A percentile compares a stretch with the other conserved stretches of the same genome.
Conservation (phyloP, 2,797 vertebrate genomes). For the Pyrocephalus nanus region DNA sequence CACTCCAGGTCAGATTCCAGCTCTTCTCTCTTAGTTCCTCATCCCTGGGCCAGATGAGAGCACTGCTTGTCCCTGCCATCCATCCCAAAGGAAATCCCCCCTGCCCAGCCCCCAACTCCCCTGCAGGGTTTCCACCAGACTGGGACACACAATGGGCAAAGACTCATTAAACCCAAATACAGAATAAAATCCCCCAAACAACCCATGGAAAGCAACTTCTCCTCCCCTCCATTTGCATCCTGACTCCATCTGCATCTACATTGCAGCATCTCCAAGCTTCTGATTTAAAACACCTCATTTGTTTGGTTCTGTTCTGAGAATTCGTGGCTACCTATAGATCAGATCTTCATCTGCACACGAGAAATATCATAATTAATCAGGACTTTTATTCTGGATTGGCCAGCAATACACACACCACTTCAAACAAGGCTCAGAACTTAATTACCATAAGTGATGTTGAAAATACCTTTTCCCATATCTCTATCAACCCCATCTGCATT, state of each 20-base stretch:
- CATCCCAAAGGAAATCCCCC: neutral
- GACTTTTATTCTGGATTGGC: neutral
- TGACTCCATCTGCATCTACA: neutral
- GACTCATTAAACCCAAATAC: neutral
- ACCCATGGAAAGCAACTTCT: neutral
- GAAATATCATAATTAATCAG: constrained; percentile 5
- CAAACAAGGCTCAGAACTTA: neutral
- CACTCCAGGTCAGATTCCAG: neutral
- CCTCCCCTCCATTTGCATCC: neutral
- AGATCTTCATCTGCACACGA: neutral
- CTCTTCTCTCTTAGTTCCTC: neutral
- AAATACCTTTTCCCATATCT: neutral
- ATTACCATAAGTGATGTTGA: neutral
- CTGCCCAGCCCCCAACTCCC: neutral
- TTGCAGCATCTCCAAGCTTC: neutral
- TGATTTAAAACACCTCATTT: neutral
- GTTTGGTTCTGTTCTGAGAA: neutral
- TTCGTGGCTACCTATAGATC: neutral
- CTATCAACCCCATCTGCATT: neutral
- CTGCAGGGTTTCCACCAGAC: rapidly evolving
- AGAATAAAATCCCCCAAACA: neutral
- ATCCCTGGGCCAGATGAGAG: neutral
- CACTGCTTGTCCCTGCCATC: neutral
- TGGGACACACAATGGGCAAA: neutral
- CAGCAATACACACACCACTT: neutral